Base-by-base conservation (phyloP, 1,140 invertebrate genomes). In the Coptotermes formosanus region DNA sequence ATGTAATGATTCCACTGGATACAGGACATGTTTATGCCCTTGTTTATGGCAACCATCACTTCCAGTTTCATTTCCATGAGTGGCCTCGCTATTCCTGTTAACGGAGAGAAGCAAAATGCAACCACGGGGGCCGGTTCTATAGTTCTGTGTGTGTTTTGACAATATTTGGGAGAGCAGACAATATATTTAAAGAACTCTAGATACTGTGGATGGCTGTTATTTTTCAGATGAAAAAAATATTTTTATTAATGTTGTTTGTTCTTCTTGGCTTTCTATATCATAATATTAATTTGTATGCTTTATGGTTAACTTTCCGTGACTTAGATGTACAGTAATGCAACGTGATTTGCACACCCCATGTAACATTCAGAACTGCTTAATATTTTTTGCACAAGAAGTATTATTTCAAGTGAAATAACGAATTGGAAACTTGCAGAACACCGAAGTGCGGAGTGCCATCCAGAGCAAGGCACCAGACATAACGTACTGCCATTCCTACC, bases 151-250 rank as follows among this genome's bases (percentile, higher is more conserved):
- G 83, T 84, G 83, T 84, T 86, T 82, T 86, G 85, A 86, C 85
- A 86, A 86, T 86, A 86, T 86, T 45, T 81, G 85, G 85, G 81
- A 86, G 85, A 86, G 55, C 85, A 86, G 85, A 86, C 85, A 86
- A 86, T 86, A 86, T 82, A 75, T 85, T 85, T 86, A 43, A 64
- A 84, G 25, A 86, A 86, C 75, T 86, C 85, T 86, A 82, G 75
- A 86, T 86, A 86, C 52, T 48, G 75, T 86, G 82, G 69, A 75
- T 86, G 69, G 81, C 81, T 75, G 81, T 86, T 86, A 86, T 86
- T 86, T 86, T 86, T 86, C 75, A 86, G 82, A 86, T 82, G 81
- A 86, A 82, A 82, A 86, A 59, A 86, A 86, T 86, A 86, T 86
- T 86, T 86, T 86, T 86, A 86, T 86, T 81, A 82, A 82, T 86